Evolutionary conservation across 2,797 vertebrate species (phyloP), one percentile per base, ranked within the genome.

Genomic region (Lates japonicus): DNA sequence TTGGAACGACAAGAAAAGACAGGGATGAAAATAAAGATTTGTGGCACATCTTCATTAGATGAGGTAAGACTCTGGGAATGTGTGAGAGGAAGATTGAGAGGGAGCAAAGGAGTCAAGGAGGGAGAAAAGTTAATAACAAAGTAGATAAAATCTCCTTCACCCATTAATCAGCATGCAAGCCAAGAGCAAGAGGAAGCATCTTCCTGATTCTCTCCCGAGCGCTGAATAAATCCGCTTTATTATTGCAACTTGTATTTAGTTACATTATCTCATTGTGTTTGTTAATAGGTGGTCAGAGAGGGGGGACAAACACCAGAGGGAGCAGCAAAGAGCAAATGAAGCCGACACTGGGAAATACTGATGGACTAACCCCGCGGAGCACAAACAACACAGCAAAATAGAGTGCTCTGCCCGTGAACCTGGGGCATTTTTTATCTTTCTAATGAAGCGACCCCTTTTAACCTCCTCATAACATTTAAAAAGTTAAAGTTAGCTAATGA

Each of bases 221-320:
- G 35, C 66, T 65, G 77, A 79, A 70, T 85, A 81, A 89, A 91
- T 74, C 86, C 76, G 51, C 74, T 62, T 80, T 72, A 87, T 85
- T 84, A 85, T 37, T 70, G 59, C 75, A 73, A 70, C 76, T 58
- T 87, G 83, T 84, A 74, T 84, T 86, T 72, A 64, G 74, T 90
- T 90, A 83, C 84, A 86, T 84, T 90, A 92, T 91, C 85, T 91
- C 78, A 60, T 60, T 62, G 42, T 76, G 77, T 88, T 88, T 88
- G 80, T 88, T 92, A 88, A 87, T 88, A 89, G 85, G 76, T 80
- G 79, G 90, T 91, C 84, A 76, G 75, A 39, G 73, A 77, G 7
- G 13, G 31, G 78, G 76, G 78, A 85, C 84, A 84, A 88, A 87
- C 80, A 90, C 76, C 81, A 82, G 74, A 81, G 89, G 78, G 92